Evolutionary conservation across 2,888 invertebrate genomes (phyloP), one percentile per base, ranked within the genome.

Genomic region (Heteromyza rotundicornis): DNA sequence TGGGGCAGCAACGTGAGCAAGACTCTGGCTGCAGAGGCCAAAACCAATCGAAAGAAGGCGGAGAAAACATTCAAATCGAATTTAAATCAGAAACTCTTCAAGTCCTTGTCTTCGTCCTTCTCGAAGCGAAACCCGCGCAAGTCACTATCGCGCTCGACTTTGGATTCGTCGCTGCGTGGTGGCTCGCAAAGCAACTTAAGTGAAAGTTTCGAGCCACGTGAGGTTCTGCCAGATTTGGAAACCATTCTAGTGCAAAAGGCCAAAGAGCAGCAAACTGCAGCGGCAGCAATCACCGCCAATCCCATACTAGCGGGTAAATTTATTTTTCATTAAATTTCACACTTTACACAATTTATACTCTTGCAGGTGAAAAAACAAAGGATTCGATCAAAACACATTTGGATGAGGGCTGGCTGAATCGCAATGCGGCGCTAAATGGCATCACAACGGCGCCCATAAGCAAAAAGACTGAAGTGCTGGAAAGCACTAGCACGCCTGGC

Each of bases 71-170:
- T 47, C 19, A 47, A 47, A 47, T 47, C 73, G 27, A 82, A 78
- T 70, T 67, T 84, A 32, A 80, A 89, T 0, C 87, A 88, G 70
- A 91, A 92, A 76, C 82, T 92, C 63, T 93, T 92, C 82, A 69
- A 78, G 24, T 85, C 87, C 60, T 86, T 87, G 5, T 40, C 40
- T 8, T 47, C 47, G 52, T 89, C 86, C 69, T 90, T 92, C 80
- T 86, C 87, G 3, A 87, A 91, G 73, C 85, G 92, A 71, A 92
- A 93, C 84, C 92, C 93, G 1, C 86, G 92, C 71, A 94, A 93
- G 79, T 86, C 88, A 0, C 70, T 87, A 3, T 85, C 86, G 20
- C 70, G 74, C 2, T 65, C 66, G 1, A 64, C 44, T 0, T 61
- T 69, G 1, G 72, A 72, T 55, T 57, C 62, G 2, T 56, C 62